These are phyloP conservation scores for Dynastes grantii DNA, from an alignment of 2,888 invertebrate species.

Conservation along the genomic window DNA sequence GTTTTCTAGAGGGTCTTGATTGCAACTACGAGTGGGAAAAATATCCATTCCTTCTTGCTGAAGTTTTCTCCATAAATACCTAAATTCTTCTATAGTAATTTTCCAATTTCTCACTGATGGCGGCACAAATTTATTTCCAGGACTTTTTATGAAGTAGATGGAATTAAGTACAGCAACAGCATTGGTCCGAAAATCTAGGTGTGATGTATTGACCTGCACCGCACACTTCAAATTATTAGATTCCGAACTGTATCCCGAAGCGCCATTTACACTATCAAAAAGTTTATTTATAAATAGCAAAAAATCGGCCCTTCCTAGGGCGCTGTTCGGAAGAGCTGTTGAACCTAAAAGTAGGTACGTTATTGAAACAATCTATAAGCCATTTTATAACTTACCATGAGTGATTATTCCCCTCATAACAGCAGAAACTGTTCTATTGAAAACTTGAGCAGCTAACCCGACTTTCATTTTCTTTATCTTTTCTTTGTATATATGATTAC, in stretches of 20 bases:
- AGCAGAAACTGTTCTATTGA: conserved; percentile 22
- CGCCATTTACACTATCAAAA: not conserved
- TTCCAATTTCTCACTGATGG: no score
- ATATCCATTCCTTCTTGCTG: not conserved
- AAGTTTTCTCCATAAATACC: not conserved
- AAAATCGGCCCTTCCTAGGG: not conserved
- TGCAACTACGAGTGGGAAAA: not conserved
- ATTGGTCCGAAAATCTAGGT: not conserved
- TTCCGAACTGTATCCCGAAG: not conserved
- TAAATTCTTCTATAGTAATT: no score
- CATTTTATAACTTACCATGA: not conserved
- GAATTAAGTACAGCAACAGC: not conserved
- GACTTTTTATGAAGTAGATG: not conserved
- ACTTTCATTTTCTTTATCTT: conserved; percentile 38
- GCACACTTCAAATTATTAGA: not conserved
- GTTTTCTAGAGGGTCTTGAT: no score
- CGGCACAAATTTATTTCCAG: not conserved
- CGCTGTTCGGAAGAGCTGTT: not conserved
- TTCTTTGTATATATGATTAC: conserved; percentile 5
- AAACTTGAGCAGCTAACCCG: conserved; percentile 28
- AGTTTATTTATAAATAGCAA: not conserved
- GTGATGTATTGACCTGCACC: not conserved
- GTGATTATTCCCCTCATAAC: not conserved
- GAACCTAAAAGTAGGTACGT: not conserved
- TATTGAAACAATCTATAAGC: not conserved